Evolutionary conservation across 2,888 invertebrate species (phyloP), one percentile per base, ranked within the genome.

Genomic region (Drosophila birchii): DNA sequence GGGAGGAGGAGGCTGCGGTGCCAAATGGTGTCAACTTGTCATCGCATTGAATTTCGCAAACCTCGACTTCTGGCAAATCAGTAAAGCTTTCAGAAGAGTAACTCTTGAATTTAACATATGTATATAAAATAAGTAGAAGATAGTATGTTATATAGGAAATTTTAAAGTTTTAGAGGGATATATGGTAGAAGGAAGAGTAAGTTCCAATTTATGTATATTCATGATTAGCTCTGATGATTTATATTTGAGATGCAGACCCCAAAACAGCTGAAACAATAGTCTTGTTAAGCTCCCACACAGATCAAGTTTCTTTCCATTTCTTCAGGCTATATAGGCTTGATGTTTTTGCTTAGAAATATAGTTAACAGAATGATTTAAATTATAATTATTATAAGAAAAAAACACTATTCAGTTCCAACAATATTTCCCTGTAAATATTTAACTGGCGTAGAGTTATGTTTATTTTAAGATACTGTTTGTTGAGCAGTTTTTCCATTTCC

Each of bases 11-110:
- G 44, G 23, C 14, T 45, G 26, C 26, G 45, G 6, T 16, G 20
- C 5, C 16, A 14, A 16, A 34, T 20, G 34, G 36, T 53, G 51
- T 34, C 20, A 51, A 34, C 51, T 51, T 51, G 32, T 51, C 51
- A 20, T 20, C 34, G 51, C 16, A 51, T 36, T 51, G 51, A 53
- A 16, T 53, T 23, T 16, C 16, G 5, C 36, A 20, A 36, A 20
- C 3, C 34, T 11, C 6, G 34, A 16, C 20, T 36, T 53, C 34
- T 11, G 20, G 36, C 9, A 36, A 53, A 53, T 36, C 36, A 23
- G 34, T 36, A 53, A 53, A 23, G 20, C 34, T 53, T 36, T 16
- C 16, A 34, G 20, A 5, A 23, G 16, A 14, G 20, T 5, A 34
- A 20, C 18, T 34, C 14, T 20, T 36, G 16, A 51, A 14, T 8